These are phyloP conservation scores for Gulo gulo DNA, from an alignment of 2,113 vertebrate genomes.

Conservation along the genomic window DNA sequence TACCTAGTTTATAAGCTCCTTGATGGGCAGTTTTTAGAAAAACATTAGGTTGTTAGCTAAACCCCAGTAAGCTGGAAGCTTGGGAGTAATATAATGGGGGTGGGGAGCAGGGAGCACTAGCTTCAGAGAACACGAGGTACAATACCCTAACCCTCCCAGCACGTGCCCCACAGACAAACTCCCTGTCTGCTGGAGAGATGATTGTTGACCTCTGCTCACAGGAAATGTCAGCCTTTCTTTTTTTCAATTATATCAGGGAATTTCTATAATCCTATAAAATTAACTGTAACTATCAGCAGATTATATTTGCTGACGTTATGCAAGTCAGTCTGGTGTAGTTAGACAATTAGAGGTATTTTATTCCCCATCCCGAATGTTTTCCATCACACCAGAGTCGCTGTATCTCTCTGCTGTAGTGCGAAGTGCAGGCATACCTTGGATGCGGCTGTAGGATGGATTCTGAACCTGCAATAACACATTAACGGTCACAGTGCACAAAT, in stretches of 20 bases:
- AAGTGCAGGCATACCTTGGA: background rate
- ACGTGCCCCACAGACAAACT: rapidly evolving
- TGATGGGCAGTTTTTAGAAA: background rate
- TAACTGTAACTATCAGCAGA: background rate
- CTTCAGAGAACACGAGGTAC: background rate
- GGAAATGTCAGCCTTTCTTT: background rate
- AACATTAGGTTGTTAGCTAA: background rate
- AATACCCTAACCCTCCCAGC: background rate
- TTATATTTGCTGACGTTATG: background rate
- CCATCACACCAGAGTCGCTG: background rate
- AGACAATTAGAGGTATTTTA: background rate
- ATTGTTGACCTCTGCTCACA: background rate
- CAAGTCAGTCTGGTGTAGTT: background rate
- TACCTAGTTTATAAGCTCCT: background rate
- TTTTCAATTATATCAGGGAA: background rate
- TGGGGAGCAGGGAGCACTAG: background rate
- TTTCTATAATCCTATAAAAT: background rate
- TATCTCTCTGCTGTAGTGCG: background rate
- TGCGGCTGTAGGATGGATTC: background rate
- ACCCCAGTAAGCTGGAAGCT: background rate
- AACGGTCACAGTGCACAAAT: background rate
- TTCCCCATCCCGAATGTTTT: background rate
- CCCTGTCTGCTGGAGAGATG: background rate
- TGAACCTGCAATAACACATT: background rate
- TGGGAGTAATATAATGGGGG: background rate